Evolutionary conservation across 1,140 invertebrate genomes (phyloP).

Genomic region (Drosophila watanabei): DNA sequence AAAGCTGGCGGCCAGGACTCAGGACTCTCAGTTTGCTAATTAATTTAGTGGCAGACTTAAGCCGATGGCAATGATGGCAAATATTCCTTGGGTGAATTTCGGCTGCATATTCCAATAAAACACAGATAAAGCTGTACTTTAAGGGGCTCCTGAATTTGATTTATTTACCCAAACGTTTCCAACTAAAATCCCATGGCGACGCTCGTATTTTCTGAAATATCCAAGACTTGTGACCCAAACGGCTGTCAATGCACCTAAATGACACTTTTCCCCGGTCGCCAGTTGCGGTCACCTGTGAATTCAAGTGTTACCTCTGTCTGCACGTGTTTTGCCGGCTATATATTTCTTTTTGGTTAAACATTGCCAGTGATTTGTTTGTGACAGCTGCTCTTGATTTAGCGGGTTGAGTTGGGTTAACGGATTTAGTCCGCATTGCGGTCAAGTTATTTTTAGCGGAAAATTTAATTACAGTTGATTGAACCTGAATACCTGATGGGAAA

Average conservation of each 20-base stretch:
- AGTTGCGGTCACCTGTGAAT: slow-evolving; percentile 26
- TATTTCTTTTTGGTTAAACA: slow-evolving; percentile 5
- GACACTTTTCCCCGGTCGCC: slow-evolving; percentile 11
- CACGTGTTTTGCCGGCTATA: slow-evolving; percentile 37
- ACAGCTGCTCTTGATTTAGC: slow-evolving; percentile 10
- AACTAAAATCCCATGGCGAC: neutral
- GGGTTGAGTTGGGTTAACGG: slow-evolving; percentile 10
- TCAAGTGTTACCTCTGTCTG: slow-evolving; percentile 20
- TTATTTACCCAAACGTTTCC: neutral
- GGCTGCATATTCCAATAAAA: no score
- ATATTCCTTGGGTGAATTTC: neutral
- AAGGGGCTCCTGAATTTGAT: neutral
- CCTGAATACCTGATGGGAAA: slow-evolving; percentile 8
- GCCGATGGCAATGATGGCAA: neutral
- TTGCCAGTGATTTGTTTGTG: slow-evolving; percentile 34
- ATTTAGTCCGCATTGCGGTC: neutral
- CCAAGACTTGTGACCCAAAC: slow-evolving; percentile 1
- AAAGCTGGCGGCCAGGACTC: neutral
- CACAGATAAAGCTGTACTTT: neutral
- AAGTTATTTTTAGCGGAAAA: slow-evolving; percentile 26
- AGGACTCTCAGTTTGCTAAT: slow-evolving; percentile 3
- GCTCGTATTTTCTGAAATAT: neutral
- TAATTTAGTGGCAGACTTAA: neutral
- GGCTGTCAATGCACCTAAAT: slow-evolving; percentile 38
- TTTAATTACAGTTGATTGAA: slow-evolving; percentile 19